Conservation (phyloP, 2,888 invertebrate genomes). For the Dynastes hyllus region DNA sequence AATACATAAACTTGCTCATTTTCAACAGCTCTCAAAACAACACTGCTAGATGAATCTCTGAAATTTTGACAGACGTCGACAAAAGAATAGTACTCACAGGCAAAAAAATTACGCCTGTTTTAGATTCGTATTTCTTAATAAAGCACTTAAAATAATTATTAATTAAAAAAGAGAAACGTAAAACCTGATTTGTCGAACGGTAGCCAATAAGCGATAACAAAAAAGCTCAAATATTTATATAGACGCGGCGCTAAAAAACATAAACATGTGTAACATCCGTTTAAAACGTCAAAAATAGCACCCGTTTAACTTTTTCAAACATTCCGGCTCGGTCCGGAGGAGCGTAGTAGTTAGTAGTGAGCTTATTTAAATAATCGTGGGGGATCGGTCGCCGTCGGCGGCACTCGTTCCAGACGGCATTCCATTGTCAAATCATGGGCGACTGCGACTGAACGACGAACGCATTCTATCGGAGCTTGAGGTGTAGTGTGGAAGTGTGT, state of each 20-base stretch:
- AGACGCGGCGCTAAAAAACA: slow-evolving; percentile 58
- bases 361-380: slow-evolving; percentile 58
- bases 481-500: slow-evolving; percentile 51
- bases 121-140: not conserved
- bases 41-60: no score
- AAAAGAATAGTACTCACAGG: not conserved
- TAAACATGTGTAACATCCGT: slow-evolving; percentile 64
- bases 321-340: slow-evolving; percentile 52
- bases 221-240: slow-evolving; percentile 53
- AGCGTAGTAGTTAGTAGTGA: slow-evolving; percentile 41
- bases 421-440: slow-evolving; percentile 59
- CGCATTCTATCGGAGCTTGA: slow-evolving; percentile 60
- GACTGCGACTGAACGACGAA: slow-evolving; percentile 52
- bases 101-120: not conserved
- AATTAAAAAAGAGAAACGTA: slow-evolving; percentile 27
- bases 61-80: no score
- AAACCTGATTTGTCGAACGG: slow-evolving; percentile 46
- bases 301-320: slow-evolving; percentile 56
- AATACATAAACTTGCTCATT: no score
- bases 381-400: slow-evolving; percentile 57
- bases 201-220: slow-evolving; percentile 52
- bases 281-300: slow-evolving; percentile 58
- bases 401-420: slow-evolving; percentile 60
- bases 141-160: slow-evolving; percentile 27
- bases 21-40: no score